Conservation (phyloP, 1,140 invertebrate genomes). For the Parapsyche elsis region DNA sequence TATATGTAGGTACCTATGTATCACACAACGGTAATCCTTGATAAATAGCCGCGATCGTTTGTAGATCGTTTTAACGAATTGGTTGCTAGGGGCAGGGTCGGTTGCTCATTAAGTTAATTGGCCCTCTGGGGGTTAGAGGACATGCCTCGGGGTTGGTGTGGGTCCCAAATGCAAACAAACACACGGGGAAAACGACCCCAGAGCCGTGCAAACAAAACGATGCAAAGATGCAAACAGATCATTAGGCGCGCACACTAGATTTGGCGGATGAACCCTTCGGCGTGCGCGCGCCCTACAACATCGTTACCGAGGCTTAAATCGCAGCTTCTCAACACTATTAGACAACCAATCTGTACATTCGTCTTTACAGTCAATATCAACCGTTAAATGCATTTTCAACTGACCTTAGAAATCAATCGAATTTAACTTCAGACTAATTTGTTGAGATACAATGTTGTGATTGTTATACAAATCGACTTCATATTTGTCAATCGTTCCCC, state of each 20-base stretch:
- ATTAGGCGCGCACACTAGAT: constrained; percentile 9
- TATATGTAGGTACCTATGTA: too few species aligned
- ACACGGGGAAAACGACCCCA: neutral
- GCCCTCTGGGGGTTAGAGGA: neutral
- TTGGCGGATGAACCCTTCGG: neutral
- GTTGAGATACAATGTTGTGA: too few species aligned
- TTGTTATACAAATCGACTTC: too few species aligned
- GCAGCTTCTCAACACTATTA: too few species aligned
- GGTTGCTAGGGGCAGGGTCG: neutral
- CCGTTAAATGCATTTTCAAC: too few species aligned
- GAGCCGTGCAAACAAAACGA: neutral
- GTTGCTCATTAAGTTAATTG: constrained; percentile 15
- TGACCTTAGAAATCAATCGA: too few species aligned
- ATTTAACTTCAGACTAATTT: too few species aligned
- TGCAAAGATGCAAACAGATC: constrained; percentile 28
- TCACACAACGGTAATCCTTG: constrained; percentile 6
- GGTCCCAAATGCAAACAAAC: neutral
- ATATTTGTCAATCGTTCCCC: too few species aligned
- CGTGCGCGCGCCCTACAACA: neutral
- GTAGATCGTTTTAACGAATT: neutral
- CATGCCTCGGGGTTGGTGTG: neutral
- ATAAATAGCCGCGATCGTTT: constrained; percentile 22
- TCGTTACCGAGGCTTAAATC: too few species aligned
- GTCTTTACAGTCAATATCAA: too few species aligned
- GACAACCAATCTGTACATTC: too few species aligned